Percentiles rank a stretch among this genome's conserved stretches.
Evolutionary conservation across 2,888 invertebrate species (phyloP).

Genomic region (Neocrepidodera transversa): DNA sequence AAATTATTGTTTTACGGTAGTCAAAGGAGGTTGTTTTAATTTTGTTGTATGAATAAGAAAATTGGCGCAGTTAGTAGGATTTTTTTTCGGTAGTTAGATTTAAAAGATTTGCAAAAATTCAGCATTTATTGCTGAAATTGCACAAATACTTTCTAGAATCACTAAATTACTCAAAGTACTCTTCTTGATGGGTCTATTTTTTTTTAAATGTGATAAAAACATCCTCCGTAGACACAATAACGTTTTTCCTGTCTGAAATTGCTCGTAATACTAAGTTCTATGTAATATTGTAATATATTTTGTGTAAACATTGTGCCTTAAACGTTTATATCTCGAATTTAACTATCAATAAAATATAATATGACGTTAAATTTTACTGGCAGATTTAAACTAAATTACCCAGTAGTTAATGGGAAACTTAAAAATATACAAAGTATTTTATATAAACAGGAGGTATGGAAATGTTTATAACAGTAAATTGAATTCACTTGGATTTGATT

Average conservation of each 20-base stretch:
- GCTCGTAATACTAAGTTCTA: slow-evolving; percentile 19
- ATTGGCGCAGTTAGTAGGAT: too few species aligned
- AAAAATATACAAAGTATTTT: slow-evolving; percentile 40
- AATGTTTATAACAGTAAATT: slow-evolving; percentile 16
- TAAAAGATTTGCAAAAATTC: too few species aligned
- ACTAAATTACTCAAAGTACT: too few species aligned
- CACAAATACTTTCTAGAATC: too few species aligned
- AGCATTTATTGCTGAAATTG: too few species aligned
- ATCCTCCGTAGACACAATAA: too few species aligned
- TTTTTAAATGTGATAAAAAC: too few species aligned
- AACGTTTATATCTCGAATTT: slow-evolving; percentile 35
- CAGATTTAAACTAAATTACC: slow-evolving; percentile 40
- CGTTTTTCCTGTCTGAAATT: slow-evolving; percentile 16
- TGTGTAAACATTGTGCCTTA: slow-evolving; percentile 23
- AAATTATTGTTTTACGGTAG: too few species aligned
- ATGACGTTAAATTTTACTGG: slow-evolving; percentile 47
- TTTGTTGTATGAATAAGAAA: too few species aligned
- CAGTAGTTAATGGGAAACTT: slow-evolving; percentile 34
- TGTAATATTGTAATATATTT: slow-evolving; percentile 17
- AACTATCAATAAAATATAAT: slow-evolving; percentile 46
- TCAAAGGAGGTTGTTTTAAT: too few species aligned
- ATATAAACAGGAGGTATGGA: slow-evolving; percentile 30
- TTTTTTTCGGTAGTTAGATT: too few species aligned
- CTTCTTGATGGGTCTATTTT: too few species aligned
- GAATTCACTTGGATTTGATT: slow-evolving; percentile 22